Evolutionary conservation across 2,113 vertebrate genomes (phyloP).

Genomic region (Gobius niger): DNA sequence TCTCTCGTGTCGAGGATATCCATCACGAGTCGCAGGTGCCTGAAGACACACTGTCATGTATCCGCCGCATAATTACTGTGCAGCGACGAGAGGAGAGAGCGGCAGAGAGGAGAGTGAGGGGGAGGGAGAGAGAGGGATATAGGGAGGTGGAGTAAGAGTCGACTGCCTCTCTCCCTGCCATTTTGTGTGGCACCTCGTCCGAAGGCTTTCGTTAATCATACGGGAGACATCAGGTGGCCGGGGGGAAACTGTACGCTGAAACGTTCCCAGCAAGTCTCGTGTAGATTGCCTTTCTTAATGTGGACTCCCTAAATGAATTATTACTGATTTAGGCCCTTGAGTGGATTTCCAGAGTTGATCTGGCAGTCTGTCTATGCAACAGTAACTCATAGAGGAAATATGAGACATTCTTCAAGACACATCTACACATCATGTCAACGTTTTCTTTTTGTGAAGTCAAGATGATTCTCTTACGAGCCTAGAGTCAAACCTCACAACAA

Average conservation of each 20-base stretch:
- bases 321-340: slow-evolving; percentile 49
- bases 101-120: not conserved
- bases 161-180: slow-evolving; percentile 48
- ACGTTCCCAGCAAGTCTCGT: slow-evolving; percentile 44
- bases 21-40: slow-evolving; percentile 57
- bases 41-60: slow-evolving; percentile 47
- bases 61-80: slow-evolving; percentile 63
- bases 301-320: slow-evolving; percentile 55
- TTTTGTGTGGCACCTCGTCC: slow-evolving; percentile 63
- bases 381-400: slow-evolving; percentile 5
- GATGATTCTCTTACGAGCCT: no score
- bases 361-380: slow-evolving; percentile 42
- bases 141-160: not conserved
- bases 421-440: no score
- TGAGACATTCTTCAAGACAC: slow-evolving; percentile 4
- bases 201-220: slow-evolving; percentile 57
- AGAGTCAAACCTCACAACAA: no score
- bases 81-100: slow-evolving; percentile 27
- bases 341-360: slow-evolving; percentile 51
- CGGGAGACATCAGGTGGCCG: slow-evolving; percentile 61
- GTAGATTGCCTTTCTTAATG: slow-evolving; percentile 44
- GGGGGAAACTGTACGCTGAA: slow-evolving; percentile 44
- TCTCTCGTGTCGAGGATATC: slow-evolving; percentile 53
- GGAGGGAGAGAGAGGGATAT: not conserved
- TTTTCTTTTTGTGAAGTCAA: no score